Conservation (phyloP, 2,888 invertebrate species). For the Myathropa florea region DNA sequence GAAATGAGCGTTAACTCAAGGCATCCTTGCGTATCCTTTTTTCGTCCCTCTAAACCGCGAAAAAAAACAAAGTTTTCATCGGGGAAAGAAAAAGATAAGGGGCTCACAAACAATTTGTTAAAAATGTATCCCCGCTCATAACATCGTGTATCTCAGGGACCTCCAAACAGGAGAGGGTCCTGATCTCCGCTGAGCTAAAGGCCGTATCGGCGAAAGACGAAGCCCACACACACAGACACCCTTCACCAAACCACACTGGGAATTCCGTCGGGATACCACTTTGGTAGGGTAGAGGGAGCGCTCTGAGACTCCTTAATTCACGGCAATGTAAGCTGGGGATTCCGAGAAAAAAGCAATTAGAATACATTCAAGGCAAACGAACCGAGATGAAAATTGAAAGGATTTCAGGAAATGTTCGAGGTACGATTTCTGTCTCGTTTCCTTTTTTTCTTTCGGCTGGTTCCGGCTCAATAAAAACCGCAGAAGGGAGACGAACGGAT, state of each 20-base stretch:
- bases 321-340: not conserved
- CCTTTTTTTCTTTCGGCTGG: not conserved
- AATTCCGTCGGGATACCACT: constrained; percentile 5
- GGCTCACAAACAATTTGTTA: constrained; percentile 56
- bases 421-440: constrained; percentile 11
- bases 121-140: constrained; percentile 54
- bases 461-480: constrained; percentile 21
- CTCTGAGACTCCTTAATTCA: not conserved
- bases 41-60: not conserved
- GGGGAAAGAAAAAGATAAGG: constrained; percentile 26
- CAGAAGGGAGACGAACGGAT: not conserved
- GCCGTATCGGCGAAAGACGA: constrained; percentile 2
- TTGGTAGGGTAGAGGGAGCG: not conserved
- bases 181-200: constrained; percentile 50
- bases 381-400: constrained; percentile 56
- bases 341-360: constrained; percentile 48
- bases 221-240: too few relatives aligned
- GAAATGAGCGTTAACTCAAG: constrained; percentile 56
- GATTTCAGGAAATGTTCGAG: constrained; percentile 54
- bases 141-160: constrained; percentile 14
- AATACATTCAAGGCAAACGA: constrained; percentile 54
- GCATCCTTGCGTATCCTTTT: constrained; percentile 47
- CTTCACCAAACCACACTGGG: constrained; percentile 42
- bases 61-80: constrained; percentile 13
- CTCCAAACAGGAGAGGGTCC: not conserved